Evolutionary conservation across 2,888 invertebrate genomes (phyloP).

Genomic region (Agrochola lota): DNA sequence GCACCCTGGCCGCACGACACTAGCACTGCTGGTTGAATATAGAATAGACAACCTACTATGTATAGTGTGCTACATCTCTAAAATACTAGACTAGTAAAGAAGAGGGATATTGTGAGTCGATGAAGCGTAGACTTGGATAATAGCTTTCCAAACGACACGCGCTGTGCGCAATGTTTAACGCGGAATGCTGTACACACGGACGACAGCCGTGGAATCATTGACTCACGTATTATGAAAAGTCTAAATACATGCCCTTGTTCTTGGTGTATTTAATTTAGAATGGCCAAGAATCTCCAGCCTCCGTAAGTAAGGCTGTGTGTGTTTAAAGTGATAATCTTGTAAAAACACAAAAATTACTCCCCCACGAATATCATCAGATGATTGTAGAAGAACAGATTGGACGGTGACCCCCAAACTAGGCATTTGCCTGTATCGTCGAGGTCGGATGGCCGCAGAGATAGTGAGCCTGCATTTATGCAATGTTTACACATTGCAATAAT

Average conservation of each 20-base stretch:
- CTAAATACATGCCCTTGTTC: not conserved
- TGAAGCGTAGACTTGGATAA: slow-evolving; percentile 67
- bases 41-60: not conserved
- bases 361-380: not conserved
- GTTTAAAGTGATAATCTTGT: not conserved
- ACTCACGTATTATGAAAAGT: slow-evolving; percentile 10
- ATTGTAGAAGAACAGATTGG: not conserved
- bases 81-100: slow-evolving; percentile 42
- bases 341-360: not conserved
- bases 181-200: slow-evolving; percentile 47
- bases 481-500: not conserved
- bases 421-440: not conserved
- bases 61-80: slow-evolving; percentile 29
- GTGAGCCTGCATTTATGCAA: not conserved
- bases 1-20: not conserved
- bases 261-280: not conserved
- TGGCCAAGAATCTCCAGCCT: not conserved
- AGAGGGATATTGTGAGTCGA: slow-evolving; percentile 59
- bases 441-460: not conserved
- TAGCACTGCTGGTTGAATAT: slow-evolving; percentile 9
- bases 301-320: not conserved
- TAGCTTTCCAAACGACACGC: slow-evolving; percentile 72
- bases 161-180: slow-evolving; percentile 34
- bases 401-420: not conserved
- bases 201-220: slow-evolving; percentile 18